phyloP scores from a whole-genome alignment of 2,113 vertebrate genomes.

The Microcebus lehilahytsara region DNA sequence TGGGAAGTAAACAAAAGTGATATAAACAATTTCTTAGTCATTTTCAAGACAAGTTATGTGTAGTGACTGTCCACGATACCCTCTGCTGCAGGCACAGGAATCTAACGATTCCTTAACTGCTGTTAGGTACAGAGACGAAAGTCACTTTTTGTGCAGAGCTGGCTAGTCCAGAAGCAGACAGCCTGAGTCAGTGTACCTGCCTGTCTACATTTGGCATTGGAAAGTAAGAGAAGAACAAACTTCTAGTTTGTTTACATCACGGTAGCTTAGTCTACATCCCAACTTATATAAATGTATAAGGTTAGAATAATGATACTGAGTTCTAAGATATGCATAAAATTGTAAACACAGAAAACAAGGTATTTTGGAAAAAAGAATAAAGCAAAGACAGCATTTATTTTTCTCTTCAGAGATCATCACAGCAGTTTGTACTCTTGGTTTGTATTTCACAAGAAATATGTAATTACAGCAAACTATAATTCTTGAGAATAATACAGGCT shows the following conservation, averaged over 20 bases:
- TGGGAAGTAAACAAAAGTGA: neutral
- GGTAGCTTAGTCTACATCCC: neutral
- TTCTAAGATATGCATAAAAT: neutral
- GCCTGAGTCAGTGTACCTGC: neutral
- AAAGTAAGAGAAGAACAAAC: neutral
- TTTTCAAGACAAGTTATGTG: neutral
- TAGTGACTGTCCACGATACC: neutral
- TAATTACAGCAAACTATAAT: neutral
- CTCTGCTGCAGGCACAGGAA: neutral
- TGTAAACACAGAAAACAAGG: neutral
- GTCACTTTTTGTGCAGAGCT: neutral
- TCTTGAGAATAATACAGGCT: neutral
- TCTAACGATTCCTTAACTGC: neutral
- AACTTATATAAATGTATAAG: neutral
- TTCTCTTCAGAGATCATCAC: neutral
- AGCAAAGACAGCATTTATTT: neutral
- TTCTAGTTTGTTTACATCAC: neutral
- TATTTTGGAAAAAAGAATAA: neutral
- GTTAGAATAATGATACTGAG: neutral
- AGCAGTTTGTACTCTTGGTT: neutral
- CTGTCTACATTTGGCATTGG: neutral
- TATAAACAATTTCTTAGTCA: neutral
- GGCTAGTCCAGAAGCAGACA: neutral
- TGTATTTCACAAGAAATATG: neutral
- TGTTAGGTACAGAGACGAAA: neutral